Percentiles rank a stretch among this genome's conserved stretches.
These are phyloP conservation scores for Odocoileus hemionus DNA, from an alignment of 2,113 vertebrate species.

Conservation along the genomic window DNA sequence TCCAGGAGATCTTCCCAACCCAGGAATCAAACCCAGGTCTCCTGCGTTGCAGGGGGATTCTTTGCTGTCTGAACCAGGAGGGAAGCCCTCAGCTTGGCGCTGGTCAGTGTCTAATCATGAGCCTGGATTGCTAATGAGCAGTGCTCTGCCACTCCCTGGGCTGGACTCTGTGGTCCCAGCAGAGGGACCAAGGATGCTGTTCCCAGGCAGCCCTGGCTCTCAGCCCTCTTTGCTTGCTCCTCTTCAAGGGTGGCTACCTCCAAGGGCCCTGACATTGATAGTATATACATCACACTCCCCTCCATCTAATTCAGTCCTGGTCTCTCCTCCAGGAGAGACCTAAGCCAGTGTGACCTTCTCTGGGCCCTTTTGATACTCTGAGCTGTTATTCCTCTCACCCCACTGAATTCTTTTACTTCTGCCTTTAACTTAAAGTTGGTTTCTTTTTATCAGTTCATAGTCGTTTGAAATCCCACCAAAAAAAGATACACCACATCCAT, in stretches of 20 bases:
- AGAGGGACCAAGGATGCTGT: neutral
- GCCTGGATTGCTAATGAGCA: neutral
- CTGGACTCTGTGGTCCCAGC: neutral
- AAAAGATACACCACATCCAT: neutral
- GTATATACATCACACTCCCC: accelerated
- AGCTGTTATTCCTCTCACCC: neutral
- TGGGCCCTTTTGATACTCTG: neutral
- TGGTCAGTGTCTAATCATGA: neutral
- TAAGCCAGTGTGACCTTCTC: neutral
- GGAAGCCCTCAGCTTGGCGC: neutral
- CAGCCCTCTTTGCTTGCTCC: neutral
- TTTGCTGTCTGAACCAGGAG: neutral
- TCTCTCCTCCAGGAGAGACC: neutral
- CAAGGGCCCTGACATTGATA: neutral
- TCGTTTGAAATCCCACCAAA: neutral
- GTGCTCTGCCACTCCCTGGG: neutral
- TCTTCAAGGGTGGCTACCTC: neutral
- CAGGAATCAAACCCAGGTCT: neutral
- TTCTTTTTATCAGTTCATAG: neutral
- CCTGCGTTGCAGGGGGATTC: neutral
- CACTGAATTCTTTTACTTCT: neutral
- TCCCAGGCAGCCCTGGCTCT: neutral
- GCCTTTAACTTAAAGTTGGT: neutral
- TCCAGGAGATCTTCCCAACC: neutral
- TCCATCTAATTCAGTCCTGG: neutral